Percentiles rank a stretch among this genome's conserved stretches.
phyloP scores from a whole-genome alignment of 2,797 vertebrate species.

The Octomys mimax region DNA sequence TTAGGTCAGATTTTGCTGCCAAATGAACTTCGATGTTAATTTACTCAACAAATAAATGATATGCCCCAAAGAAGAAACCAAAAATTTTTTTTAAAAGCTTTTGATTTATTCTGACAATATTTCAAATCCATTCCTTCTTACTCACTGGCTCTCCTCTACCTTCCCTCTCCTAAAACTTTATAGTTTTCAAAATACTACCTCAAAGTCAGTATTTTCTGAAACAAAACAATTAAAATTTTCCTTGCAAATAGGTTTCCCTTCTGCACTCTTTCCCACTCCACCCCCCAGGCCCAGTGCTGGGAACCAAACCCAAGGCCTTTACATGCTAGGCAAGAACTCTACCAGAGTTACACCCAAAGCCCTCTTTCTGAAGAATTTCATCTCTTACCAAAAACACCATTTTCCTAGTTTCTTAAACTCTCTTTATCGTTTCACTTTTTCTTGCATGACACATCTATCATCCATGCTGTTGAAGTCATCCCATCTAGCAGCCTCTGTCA shows the following conservation, averaged over 20 bases:
- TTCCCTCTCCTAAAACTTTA: conserved; percentile 12
- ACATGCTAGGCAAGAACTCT: background rate
- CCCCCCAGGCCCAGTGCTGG: background rate
- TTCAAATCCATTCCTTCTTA: background rate
- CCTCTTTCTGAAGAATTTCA: background rate
- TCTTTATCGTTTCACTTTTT: background rate
- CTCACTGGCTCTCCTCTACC: background rate
- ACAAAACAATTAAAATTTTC: background rate
- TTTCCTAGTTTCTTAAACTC: background rate
- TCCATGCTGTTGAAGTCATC: background rate
- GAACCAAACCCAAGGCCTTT: background rate
- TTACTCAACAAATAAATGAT: background rate
- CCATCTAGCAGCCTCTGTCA: background rate
- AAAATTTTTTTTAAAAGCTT: background rate
- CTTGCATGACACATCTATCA: background rate
- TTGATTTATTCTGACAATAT: conserved; percentile 35
- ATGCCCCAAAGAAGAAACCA: background rate
- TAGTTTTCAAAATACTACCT: conserved; percentile 51
- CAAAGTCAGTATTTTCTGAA: conserved; percentile 32
- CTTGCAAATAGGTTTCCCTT: background rate
- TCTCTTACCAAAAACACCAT: background rate
- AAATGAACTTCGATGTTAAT: conserved; percentile 36
- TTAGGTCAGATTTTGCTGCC: conserved; percentile 50
- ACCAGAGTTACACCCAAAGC: background rate
- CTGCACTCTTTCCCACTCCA: background rate